A percentile compares a stretch with the other conserved stretches of the same genome.
Evolutionary conservation across 2,113 vertebrate species (phyloP).

Genomic region (Tursiops truncatus): DNA sequence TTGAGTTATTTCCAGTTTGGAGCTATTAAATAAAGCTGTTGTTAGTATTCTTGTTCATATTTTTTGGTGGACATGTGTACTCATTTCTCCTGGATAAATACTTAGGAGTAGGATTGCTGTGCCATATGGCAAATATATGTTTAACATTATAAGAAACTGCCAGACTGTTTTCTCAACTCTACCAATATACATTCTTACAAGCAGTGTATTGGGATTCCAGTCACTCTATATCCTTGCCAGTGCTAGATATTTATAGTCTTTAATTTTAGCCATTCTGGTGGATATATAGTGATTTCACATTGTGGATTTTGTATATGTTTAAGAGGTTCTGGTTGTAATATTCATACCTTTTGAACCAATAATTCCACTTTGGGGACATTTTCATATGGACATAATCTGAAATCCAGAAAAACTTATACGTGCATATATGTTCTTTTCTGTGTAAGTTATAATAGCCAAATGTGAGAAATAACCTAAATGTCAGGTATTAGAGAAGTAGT

Average conservation of each 20-base stretch:
- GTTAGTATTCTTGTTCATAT: neutral
- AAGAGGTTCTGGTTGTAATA: conserved; percentile 25
- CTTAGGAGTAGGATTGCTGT: neutral
- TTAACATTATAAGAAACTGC: conserved; percentile 8
- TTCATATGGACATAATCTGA: neutral
- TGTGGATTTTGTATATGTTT: conserved; percentile 17
- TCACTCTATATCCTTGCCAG: conserved; percentile 5
- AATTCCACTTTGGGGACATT: conserved; percentile 25
- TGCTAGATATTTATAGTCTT: neutral
- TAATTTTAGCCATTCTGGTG: conserved; percentile 31
- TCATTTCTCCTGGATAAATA: conserved; percentile 40
- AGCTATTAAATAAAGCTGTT: conserved; percentile 36
- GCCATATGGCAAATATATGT: neutral
- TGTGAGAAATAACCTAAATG: conserved; percentile 40
- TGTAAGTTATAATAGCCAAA: conserved; percentile 30
- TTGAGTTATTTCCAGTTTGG: neutral
- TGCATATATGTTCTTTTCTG: neutral
- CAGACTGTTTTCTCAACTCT: neutral
- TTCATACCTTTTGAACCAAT: conserved; percentile 42
- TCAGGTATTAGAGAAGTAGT: neutral
- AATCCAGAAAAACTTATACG: conserved; percentile 8
- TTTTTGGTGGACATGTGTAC: neutral
- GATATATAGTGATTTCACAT: neutral
- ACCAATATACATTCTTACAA: neutral
- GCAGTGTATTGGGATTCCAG: neutral